Evolutionary conservation across 2,888 invertebrate species (phyloP).

Genomic region (Acrocera orbiculus): DNA sequence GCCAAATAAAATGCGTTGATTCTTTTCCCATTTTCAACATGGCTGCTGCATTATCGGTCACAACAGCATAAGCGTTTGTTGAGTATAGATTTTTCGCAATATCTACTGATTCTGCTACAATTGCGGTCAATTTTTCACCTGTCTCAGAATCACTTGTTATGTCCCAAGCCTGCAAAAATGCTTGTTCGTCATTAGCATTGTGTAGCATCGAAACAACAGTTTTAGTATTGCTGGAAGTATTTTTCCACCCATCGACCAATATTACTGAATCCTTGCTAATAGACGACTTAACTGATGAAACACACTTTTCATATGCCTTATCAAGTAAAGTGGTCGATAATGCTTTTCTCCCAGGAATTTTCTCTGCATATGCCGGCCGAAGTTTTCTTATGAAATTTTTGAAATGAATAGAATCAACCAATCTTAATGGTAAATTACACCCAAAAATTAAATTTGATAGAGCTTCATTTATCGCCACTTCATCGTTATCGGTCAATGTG

Average conservation of each 20-base stretch:
- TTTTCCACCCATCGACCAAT: conserved; percentile 13
- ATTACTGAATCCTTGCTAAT: conserved; percentile 5
- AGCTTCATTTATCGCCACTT: background rate
- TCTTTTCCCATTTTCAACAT: conserved; percentile 15
- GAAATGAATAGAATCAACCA: background rate
- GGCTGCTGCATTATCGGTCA: conserved; percentile 15
- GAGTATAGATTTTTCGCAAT: conserved; percentile 11
- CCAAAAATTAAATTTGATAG: background rate
- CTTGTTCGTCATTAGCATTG: conserved; percentile 4
- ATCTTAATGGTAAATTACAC: background rate
- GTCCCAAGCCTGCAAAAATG: conserved; percentile 13
- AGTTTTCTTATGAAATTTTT: background rate
- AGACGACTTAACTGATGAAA: background rate
- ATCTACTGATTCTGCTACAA: conserved; percentile 5
- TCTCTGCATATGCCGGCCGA: background rate
- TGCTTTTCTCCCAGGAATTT: conserved; percentile 1
- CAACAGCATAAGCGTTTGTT: conserved; percentile 13
- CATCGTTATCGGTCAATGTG: background rate
- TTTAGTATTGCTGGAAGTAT: conserved; percentile 7
- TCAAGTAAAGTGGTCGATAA: conserved; percentile 2
- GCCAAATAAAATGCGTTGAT: conserved; percentile 11
- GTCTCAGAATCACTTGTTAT: conserved; percentile 11
- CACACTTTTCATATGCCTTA: conserved; percentile 3
- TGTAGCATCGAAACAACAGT: conserved; percentile 9
- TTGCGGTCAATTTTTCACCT: background rate